Percentiles rank a stretch among this genome's conserved stretches.
These are phyloP conservation scores for Poecile atricapillus DNA, from an alignment of 2,113 vertebrate genomes.

Conservation along the genomic window DNA sequence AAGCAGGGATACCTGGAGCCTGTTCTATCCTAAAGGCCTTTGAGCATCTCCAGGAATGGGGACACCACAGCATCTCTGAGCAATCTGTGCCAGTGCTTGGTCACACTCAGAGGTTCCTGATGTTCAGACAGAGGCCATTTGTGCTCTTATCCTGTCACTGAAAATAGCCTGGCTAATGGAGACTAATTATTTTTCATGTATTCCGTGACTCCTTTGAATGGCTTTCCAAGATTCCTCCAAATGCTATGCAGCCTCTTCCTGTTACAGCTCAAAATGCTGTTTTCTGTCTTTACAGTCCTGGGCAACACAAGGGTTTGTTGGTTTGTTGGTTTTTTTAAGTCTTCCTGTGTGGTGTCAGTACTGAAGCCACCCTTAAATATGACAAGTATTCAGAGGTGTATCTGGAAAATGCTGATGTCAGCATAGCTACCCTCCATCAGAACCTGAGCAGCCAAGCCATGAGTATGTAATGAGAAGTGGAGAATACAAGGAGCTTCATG, in stretches of 20 bases:
- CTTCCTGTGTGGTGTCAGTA: neutral
- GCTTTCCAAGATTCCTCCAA: neutral
- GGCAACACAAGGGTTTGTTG: rapidly evolving
- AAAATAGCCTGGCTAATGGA: neutral
- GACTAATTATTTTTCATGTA: neutral
- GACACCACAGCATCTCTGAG: neutral
- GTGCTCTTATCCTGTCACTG: neutral
- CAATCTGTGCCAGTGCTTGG: neutral
- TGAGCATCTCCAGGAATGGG: neutral
- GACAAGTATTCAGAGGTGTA: neutral
- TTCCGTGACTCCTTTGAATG: neutral
- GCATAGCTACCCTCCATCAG: neutral
- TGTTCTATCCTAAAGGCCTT: neutral
- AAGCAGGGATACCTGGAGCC: neutral
- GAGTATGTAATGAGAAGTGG: rapidly evolving
- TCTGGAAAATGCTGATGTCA: neutral
- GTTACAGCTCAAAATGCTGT: neutral
- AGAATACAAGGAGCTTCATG: neutral
- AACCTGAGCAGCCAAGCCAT: neutral
- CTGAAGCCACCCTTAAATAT: neutral
- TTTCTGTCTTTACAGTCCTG: neutral
- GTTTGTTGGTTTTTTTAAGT: too few relatives aligned
- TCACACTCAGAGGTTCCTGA: neutral
- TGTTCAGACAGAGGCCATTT: neutral
- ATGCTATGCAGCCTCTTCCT: neutral